These are phyloP conservation scores for Reticulitermes speratus DNA, from an alignment of 1,140 invertebrate genomes.

Conservation along the genomic window DNA sequence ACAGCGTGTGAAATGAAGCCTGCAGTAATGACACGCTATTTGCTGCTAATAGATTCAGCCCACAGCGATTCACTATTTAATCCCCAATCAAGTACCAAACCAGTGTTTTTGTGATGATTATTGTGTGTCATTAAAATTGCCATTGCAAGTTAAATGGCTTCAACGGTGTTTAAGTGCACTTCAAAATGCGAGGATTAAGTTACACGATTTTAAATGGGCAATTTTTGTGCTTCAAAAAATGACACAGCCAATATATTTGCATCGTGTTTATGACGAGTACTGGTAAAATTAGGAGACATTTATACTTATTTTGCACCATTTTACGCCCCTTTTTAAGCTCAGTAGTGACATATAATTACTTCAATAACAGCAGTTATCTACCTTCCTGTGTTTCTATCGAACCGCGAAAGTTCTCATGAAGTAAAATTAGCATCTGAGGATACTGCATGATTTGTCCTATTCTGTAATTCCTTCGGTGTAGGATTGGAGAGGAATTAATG, in stretches of 20 bases:
- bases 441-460: no score
- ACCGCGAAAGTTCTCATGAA: no score
- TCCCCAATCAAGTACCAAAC: conserved; percentile 17
- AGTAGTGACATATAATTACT: not conserved
- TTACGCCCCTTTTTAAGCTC: not conserved
- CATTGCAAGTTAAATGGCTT: not conserved
- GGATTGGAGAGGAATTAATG: no score
- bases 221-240: not conserved
- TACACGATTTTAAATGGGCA: not conserved
- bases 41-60: conserved; percentile 15
- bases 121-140: conserved; percentile 8
- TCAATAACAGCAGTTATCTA: no score
- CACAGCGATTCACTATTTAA: conserved; percentile 16
- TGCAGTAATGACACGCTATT: conserved; percentile 6
- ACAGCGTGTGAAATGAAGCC: conserved; percentile 13
- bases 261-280: not conserved
- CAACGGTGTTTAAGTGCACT: conserved; percentile 12
- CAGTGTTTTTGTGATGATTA: conserved; percentile 13
- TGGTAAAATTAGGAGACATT: not conserved
- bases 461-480: no score
- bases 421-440: no score
- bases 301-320: not conserved
- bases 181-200: not conserved
- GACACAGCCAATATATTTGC: not conserved
- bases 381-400: no score